Conservation (phyloP, 2,797 vertebrate genomes). For the Ctenosaura bakeri region DNA sequence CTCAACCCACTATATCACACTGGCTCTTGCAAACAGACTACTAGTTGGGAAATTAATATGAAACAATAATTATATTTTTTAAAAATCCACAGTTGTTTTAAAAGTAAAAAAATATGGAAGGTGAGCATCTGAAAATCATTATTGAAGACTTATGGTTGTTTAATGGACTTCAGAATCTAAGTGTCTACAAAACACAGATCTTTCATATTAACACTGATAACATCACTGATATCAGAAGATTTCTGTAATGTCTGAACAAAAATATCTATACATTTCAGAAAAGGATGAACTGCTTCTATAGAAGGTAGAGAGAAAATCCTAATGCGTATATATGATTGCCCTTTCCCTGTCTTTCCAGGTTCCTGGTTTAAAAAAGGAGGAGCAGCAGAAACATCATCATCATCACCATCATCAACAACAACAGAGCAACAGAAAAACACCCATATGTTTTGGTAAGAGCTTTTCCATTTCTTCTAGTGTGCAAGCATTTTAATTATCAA, state of each 20-base stretch:
- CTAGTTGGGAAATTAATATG: background rate
- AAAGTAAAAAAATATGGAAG: background rate
- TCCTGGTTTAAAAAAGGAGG: too few relatives aligned
- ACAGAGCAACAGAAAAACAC: background rate
- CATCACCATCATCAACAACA: background rate
- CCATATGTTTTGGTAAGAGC: conserved; percentile 23
- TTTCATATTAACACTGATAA: background rate
- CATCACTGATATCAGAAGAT: background rate
- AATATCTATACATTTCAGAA: background rate
- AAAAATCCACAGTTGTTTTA: too few relatives aligned
- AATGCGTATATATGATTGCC: background rate
- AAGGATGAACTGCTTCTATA: background rate
- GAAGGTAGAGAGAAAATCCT: background rate
- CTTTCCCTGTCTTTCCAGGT: background rate
- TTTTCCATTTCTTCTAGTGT: conserved; percentile 43
- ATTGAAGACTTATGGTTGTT: background rate
- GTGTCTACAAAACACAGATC: background rate
- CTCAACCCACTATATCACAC: too few relatives aligned
- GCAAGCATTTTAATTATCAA: conserved; percentile 39
- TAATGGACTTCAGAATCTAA: conserved; percentile 5
- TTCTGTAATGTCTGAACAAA: background rate
- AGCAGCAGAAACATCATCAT: too few relatives aligned
- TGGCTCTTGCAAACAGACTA: background rate
- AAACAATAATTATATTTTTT: too few relatives aligned
- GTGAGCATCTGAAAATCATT: background rate